Conservation (phyloP, 2,797 vertebrate species). For the Brachyrhaphis roseni region DNA sequence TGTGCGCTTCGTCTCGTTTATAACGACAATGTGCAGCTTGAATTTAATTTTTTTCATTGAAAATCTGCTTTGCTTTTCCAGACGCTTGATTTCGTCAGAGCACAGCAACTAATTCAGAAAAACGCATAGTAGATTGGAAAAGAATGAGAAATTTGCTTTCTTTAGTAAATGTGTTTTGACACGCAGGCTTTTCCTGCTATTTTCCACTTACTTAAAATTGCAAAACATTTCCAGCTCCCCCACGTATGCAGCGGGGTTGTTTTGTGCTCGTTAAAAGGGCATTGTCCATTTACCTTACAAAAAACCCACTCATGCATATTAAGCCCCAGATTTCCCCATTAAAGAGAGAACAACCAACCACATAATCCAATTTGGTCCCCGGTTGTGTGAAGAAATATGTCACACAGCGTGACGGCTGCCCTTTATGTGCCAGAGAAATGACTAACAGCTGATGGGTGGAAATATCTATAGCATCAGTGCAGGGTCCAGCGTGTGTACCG, state of each 20-base stretch:
- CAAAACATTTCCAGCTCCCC: neutral
- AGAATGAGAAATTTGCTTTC: neutral
- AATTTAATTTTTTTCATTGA: constrained; percentile 48
- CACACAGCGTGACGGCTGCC: constrained; percentile 30
- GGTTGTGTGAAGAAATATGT: constrained; percentile 51
- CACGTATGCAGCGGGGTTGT: neutral
- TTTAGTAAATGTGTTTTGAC: neutral
- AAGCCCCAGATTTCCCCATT: constrained; percentile 49
- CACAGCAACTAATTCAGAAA: neutral
- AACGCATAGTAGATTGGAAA: neutral
- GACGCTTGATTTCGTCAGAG: constrained; percentile 16
- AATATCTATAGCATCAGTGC: constrained; percentile 62
- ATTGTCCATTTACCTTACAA: constrained; percentile 23
- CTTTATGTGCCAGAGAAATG: constrained; percentile 54
- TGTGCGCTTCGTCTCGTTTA: constrained; percentile 56
- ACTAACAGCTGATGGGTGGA: constrained; percentile 71
- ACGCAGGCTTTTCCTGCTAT: neutral
- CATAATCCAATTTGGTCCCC: constrained; percentile 52
- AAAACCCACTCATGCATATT: constrained; percentile 38
- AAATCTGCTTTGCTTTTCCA: constrained; percentile 42
- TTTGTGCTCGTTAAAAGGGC: neutral
- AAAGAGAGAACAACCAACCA: constrained; percentile 38
- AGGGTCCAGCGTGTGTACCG: constrained; percentile 30
- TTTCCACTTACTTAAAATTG: neutral
- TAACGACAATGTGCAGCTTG: constrained; percentile 57